phyloP scores from a whole-genome alignment of 2,888 invertebrate species.

The Sinodicranocentrus sp. region DNA sequence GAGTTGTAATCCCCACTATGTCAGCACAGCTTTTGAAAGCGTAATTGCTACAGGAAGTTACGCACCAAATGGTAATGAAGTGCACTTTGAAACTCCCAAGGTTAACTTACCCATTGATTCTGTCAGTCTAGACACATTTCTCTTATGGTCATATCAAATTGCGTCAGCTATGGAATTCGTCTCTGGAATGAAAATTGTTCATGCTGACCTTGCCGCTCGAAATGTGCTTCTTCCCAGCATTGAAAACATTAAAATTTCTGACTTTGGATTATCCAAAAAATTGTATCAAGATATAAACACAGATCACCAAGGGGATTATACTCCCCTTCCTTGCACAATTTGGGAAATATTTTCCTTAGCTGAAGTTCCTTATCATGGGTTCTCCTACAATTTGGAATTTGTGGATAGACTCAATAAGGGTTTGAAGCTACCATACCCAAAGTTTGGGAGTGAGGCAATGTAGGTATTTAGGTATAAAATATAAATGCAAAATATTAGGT shows the following conservation, averaged over 20 bases:
- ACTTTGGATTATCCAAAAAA: slow-evolving; percentile 58
- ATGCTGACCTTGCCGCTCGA: slow-evolving; percentile 51
- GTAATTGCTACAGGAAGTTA: slow-evolving; percentile 1
- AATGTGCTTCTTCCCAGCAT: slow-evolving; percentile 33
- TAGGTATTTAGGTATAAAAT: too few species aligned
- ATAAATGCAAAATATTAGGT: too few species aligned
- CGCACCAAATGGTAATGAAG: background rate
- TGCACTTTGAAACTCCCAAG: too few species aligned
- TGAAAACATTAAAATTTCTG: slow-evolving; percentile 47
- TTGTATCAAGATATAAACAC: slow-evolving; percentile 45
- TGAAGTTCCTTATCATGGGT: slow-evolving; percentile 52
- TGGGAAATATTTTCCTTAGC: slow-evolving; percentile 58
- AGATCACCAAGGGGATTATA: slow-evolving; percentile 38
- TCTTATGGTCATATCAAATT: slow-evolving; percentile 50
- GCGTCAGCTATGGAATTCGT: slow-evolving; percentile 58
- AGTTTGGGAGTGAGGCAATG: too few species aligned
- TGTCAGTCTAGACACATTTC: too few species aligned
- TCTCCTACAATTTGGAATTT: slow-evolving; percentile 42
- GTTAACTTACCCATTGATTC: background rate
- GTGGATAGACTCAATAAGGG: slow-evolving; percentile 21
- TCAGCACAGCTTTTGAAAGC: background rate
- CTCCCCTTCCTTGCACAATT: slow-evolving; percentile 45
- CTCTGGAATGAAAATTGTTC: slow-evolving; percentile 32
- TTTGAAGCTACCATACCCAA: slow-evolving; percentile 32
- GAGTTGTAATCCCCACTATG: slow-evolving; percentile 24